phyloP scores from a whole-genome alignment of 2,797 vertebrate species.

The Hypotaenidia philippensis region DNA sequence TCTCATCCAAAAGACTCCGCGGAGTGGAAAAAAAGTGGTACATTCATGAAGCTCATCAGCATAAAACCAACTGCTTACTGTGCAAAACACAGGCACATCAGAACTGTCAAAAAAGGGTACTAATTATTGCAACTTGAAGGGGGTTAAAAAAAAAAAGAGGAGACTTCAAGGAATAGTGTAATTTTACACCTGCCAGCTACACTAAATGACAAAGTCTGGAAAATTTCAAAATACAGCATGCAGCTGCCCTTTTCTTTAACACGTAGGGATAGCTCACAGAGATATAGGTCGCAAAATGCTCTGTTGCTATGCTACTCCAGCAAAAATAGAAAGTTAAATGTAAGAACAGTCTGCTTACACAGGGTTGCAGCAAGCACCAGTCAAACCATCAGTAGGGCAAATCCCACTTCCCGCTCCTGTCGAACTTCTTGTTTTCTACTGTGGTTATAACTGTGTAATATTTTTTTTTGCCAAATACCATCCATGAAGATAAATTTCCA shows the following conservation, averaged over 20 bases:
- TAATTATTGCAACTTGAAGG: constrained; percentile 28
- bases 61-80: constrained; percentile 46
- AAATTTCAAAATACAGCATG: constrained; percentile 10
- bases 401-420: neutral
- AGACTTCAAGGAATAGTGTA: constrained; percentile 21
- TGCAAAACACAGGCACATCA: constrained; percentile 30
- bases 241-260: constrained; percentile 51
- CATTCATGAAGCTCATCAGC: constrained; percentile 41
- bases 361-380: constrained; percentile 14
- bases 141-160: neutral
- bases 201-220: constrained; percentile 4
- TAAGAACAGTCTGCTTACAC: constrained; percentile 27
- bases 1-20: constrained; percentile 20
- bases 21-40: neutral
- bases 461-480: neutral
- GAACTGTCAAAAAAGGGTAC: constrained; percentile 26
- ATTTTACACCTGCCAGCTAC: constrained; percentile 32
- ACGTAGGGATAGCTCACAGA: neutral
- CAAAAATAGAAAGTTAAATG: constrained; percentile 62
- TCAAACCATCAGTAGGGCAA: neutral
- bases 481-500: neutral
- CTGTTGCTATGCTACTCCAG: constrained; percentile 47
- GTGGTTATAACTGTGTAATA: neutral
- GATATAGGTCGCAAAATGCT: constrained; percentile 30
- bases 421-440: neutral